Base-by-base conservation (phyloP, 2,888 invertebrate species). In the Pyrocoelia pectoralis region DNA sequence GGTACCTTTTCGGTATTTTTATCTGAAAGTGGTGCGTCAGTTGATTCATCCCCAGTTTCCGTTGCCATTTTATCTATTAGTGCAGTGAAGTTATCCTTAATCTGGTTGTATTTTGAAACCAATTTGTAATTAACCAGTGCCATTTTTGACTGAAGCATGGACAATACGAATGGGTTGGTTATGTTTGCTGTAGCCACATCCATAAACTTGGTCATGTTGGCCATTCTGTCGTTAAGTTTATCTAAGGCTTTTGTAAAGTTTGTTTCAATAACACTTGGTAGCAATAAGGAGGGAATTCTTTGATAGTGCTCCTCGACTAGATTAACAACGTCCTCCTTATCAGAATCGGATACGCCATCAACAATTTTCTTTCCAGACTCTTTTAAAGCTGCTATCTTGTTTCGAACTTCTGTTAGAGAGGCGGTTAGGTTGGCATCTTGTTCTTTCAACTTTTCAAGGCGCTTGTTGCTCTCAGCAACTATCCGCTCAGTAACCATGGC, bases 231-330 rank as follows among this genome's bases (percentile, higher is more conserved):
- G 14, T 15, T 13, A 13, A 43, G 13, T 15, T 13, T 15, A 6
- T 43, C 43, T 43, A 43, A 13, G 8, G 43, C 43, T 14, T 14
- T 43, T 1, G 43, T 43, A 43, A 43, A 43, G 15, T 43, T 43
- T 2, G 43, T 15, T 8, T 15, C 13, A 8, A 43, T 43, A 1
- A 43, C 14, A 13, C 8, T 12, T 9, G 43, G 43, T 14, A 43
- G 15, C 43, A 43, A 9, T 15, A 43, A 43, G 1, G 15, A 13
- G 1, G 43, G 43, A 3, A 43, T 43, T 43, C 15, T 12, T 4
- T 43, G 8, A 12, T 43, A n/a, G 13, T 43, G 14, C 12, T n/a
- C 15, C 2, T 43, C 43, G 15, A 43, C 12, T 15, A 12, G 6
- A 14, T 15, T 15, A 8, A 43, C 8, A 1, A 43, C 43, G 13